These are phyloP conservation scores for Beaufortia kweichowensis DNA, from an alignment of 2,113 vertebrate species.

Conservation along the genomic window DNA sequence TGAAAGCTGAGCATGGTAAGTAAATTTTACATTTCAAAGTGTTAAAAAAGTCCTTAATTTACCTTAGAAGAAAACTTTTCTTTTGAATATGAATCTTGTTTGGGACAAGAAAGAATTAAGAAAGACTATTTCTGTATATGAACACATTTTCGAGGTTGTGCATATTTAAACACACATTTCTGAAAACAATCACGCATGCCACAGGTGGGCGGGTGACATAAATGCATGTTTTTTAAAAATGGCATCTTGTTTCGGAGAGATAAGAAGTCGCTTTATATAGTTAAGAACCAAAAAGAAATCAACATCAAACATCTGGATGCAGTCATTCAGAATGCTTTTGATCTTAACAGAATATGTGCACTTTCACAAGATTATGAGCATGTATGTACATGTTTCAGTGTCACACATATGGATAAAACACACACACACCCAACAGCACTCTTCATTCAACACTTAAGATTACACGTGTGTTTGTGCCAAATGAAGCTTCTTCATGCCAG, in stretches of 20 bases:
- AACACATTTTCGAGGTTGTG: too few relatives aligned
- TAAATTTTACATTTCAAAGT: too few relatives aligned
- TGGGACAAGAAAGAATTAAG: too few relatives aligned
- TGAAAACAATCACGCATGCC: too few relatives aligned
- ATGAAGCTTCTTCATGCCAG: background rate
- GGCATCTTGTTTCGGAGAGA: constrained; percentile 5
- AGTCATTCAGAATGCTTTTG: background rate
- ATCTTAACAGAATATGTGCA: constrained; percentile 4
- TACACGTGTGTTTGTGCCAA: background rate
- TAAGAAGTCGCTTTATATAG: background rate
- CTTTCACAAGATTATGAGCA: constrained; percentile 20
- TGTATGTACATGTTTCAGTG: background rate
- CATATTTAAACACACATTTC: too few relatives aligned
- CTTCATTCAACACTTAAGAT: background rate
- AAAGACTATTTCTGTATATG: too few relatives aligned
- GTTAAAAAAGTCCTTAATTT: too few relatives aligned
- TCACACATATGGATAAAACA: constrained; percentile 26
- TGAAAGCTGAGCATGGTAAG: too few relatives aligned
- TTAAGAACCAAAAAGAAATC: background rate
- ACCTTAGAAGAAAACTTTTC: too few relatives aligned
- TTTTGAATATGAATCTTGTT: too few relatives aligned
- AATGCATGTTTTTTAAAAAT: background rate
- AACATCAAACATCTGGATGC: background rate
- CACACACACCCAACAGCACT: background rate
- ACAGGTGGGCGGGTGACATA: constrained; percentile 13